Conservation (phyloP, 2,797 vertebrate genomes). For the Lepilemur ruficaudatus region DNA sequence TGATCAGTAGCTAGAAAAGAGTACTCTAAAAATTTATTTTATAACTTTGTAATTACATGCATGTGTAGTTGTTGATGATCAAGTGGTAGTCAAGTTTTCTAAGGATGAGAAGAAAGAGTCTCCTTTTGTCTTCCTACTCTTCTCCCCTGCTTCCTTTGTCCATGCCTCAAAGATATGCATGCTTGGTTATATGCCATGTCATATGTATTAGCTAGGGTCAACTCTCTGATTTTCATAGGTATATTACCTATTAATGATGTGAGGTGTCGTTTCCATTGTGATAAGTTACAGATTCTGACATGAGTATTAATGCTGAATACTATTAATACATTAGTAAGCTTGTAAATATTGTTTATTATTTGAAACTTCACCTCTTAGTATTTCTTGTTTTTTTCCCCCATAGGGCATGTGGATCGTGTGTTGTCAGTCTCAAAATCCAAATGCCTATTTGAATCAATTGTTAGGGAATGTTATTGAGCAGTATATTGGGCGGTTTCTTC, state of each 20-base stretch:
- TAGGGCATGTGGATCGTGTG: conserved; percentile 94
- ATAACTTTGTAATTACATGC: neutral
- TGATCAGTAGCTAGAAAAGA: neutral
- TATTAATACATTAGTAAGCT: neutral
- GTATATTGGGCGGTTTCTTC: conserved; percentile 95
- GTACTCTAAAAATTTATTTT: conserved; percentile 1
- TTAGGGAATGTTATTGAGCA: conserved; percentile 90
- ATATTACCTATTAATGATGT: neutral
- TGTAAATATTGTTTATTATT: neutral
- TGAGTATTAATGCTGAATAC: neutral
- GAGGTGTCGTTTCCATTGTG: neutral
- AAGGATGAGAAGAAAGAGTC: neutral
- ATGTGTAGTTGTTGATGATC: neutral
- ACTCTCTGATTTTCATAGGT: neutral
- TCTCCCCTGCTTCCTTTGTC: neutral
- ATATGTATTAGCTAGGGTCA: neutral
- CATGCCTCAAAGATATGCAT: accelerated
- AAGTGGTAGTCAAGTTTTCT: neutral
- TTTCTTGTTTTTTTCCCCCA: neutral
- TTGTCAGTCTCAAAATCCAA: conserved; percentile 90
- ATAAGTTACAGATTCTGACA: neutral
- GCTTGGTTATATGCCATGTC: neutral
- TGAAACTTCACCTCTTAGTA: neutral
- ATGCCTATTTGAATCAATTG: conserved; percentile 92
- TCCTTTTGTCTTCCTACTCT: neutral